Evolutionary conservation across 1,140 invertebrate genomes (phyloP), one percentile per base, ranked within the genome.

Genomic region (Macrosteles quadrilineatus): DNA sequence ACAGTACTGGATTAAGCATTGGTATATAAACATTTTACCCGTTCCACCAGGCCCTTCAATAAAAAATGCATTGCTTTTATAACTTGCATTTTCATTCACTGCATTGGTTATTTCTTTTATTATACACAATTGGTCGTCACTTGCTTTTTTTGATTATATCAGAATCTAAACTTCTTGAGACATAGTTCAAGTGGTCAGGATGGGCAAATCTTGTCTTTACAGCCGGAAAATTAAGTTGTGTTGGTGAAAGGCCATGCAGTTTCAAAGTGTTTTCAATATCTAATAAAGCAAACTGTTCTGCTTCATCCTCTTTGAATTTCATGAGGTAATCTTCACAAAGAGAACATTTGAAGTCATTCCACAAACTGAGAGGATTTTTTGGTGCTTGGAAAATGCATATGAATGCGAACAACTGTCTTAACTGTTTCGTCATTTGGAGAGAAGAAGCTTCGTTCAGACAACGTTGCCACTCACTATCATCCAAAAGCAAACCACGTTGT

Each of bases 11-110:
- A n/a, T 23, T 47, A 12, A 53, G 29, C n/a, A n/a, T n/a, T n/a
- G n/a, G n/a, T 71, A 71, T 3, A 71, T 9, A 29, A 64, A 71
- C 0, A 63, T 78, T 74, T 79, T 77, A 19, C 76, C 74, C 27
- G 75, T 77, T 19, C 78, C 78, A 25, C 77, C 78, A 29, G 77
- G 76, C 9, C 75, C 76, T 70, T 77, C 74, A 3, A 79, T 31
- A 68, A 78, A 80, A 68, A 73, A n/a, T n/a, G 75, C 14, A 25
- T 63, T 12, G 59, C 29, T 14, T 21, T n/a, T 12, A 29, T n/a
- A 3, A 25, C 29, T 17, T 12, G 14, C 9, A 40, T 17, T 40
- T 40, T 17, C 50, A 1, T 40, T 6, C 17, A 40, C 17, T 6
- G 6, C 17, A 9, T 40, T 40, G 36, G n/a, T n/a, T 40, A 40